Percentiles rank a stretch among this genome's conserved stretches.
Evolutionary conservation across 92 coral and sea anemone genomes (phyloP).

Genomic region (Montipora capitata): DNA sequence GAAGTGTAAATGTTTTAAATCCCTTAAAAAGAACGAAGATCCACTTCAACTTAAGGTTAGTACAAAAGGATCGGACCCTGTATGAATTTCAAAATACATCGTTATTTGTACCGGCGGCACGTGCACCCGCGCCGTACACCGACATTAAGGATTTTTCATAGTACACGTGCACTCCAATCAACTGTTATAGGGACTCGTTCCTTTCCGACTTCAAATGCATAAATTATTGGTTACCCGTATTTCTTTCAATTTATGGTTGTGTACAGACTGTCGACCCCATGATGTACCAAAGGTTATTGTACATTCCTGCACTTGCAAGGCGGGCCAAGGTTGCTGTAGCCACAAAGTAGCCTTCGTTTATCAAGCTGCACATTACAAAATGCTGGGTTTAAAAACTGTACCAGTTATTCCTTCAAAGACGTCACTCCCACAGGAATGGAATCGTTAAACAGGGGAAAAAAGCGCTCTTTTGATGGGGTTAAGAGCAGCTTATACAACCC

Average conservation of each 20-base stretch:
- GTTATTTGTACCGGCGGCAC: background rate
- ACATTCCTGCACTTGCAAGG: constrained; percentile 39
- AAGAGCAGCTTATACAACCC: no score
- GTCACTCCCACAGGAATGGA: no score
- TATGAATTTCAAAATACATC: background rate
- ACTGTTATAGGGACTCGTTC: no score
- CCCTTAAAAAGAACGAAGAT: background rate
- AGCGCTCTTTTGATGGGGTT: no score
- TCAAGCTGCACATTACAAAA: constrained; percentile 47
- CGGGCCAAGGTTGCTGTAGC: constrained; percentile 39
- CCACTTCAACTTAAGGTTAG: constrained; percentile 24
- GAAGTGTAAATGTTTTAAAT: background rate
- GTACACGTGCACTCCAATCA: no score
- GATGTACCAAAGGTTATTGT: constrained; percentile 2
- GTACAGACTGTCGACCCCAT: constrained; percentile 25
- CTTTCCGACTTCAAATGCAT: no score
- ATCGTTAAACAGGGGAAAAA: no score
- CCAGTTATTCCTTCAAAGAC: constrained; percentile 55
- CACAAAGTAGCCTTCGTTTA: constrained; percentile 42
- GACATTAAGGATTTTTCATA: no score
- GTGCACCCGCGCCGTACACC: no score
- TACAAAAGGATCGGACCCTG: background rate
- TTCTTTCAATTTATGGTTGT: constrained; percentile 10
- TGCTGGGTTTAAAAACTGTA: constrained; percentile 12
- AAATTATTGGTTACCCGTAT: background rate